Percentiles rank a stretch among this genome's conserved stretches.
Conservation (phyloP, 2,888 invertebrate genomes). For the Clitarchus hookeri region DNA sequence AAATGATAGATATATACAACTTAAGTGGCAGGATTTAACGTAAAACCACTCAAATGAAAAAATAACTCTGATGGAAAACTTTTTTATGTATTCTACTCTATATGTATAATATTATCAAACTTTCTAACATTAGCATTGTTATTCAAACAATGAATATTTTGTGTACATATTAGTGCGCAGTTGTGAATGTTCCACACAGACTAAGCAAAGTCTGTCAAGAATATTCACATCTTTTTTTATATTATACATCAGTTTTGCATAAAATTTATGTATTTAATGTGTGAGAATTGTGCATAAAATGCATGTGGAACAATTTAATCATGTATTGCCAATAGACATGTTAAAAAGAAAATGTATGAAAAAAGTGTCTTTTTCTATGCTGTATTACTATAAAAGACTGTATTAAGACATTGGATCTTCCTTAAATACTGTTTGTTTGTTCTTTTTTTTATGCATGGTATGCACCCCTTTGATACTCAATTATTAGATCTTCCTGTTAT, state of each 20-base stretch:
- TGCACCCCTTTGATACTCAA: neutral
- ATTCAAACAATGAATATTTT: neutral
- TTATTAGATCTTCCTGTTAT: too few relatives aligned
- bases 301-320: neutral
- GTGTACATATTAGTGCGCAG: neutral
- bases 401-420: conserved; percentile 1
- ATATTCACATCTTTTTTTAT: neutral
- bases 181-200: neutral
- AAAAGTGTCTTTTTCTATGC: neutral
- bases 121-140: neutral
- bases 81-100: neutral
- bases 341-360: neutral
- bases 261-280: neutral
- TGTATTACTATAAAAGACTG: conserved; percentile 11
- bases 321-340: neutral
- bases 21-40: too few relatives aligned
- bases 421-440: neutral
- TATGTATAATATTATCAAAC: neutral
- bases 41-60: too few relatives aligned
- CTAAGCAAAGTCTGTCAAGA: neutral
- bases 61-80: neutral
- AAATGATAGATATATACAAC: too few relatives aligned
- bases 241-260: neutral
- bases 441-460: neutral
- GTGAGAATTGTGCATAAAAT: neutral